Base-by-base conservation (phyloP, 2,797 vertebrate species). In the Coluber constrictor region DNA sequence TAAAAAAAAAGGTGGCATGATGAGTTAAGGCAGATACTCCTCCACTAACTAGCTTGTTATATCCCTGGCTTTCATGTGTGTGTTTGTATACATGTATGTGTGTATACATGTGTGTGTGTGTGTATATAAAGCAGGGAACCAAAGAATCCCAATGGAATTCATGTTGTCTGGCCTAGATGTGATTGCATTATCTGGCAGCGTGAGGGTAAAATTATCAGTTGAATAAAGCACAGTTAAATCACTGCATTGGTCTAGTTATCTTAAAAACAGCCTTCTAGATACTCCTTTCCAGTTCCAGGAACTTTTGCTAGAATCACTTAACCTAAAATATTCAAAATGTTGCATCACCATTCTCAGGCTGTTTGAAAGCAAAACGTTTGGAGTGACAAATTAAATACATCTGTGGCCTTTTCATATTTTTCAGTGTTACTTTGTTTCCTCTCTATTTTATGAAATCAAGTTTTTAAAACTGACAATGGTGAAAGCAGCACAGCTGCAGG, bases 1-100 rank as follows among this genome's bases (percentile, higher is more conserved):
- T 88, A 97, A 97, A 90, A 63, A 96, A 97, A 66, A 43, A 95
- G 59, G n/a, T 0, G 92, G 43, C 5, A 79, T 29, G 74, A 47
- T 83, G 90, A 16, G 32, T 5, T 47, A 61, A 56, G 43, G 43
- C 27, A 59, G 86, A 15, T 20, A 25, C 32, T 25, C 37, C 37
- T 83, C 37, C 20, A 47, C 20, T 25, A 83, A 47, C 10, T 74
- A 74, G 7, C n/a, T 37, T 32, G 66, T n/a, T 74, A 32, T 70
- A 70, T 70, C 63, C 13, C 63, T 70, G 63, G 2, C 63, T 32
- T 66, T 66, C 29, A 1, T 70, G 5, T 32, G n/a, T 70, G n/a
- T 16, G 13, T 29, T 25, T 27, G 60, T 12, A 0, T 4, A 10
- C 1, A 0, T 66, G 4, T 29, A 4, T 66, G 12, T n/a, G 25